These are phyloP conservation scores for Drosophila maculinotata DNA, from an alignment of 2,888 invertebrate species.

Conservation along the genomic window DNA sequence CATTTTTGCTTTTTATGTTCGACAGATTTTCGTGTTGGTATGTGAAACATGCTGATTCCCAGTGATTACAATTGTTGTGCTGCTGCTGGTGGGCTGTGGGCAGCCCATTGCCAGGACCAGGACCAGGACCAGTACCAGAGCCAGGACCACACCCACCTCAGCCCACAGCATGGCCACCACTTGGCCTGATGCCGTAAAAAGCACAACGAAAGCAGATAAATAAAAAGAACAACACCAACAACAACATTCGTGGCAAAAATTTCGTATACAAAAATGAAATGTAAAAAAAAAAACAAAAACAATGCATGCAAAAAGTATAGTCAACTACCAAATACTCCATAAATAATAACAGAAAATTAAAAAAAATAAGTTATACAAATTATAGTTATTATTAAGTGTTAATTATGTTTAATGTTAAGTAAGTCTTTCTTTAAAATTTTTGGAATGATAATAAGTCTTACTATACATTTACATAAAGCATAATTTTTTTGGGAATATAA, in stretches of 20 bases:
- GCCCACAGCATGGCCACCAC: conserved; percentile 13
- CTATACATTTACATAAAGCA: no score
- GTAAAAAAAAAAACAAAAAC: conserved; percentile 27
- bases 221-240: conserved; percentile 25
- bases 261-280: conserved; percentile 51
- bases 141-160: conserved; percentile 9
- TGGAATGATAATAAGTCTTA: no score
- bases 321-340: conserved; percentile 22
- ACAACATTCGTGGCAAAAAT: conserved; percentile 43
- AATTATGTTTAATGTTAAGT: no score
- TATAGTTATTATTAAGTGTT: no score
- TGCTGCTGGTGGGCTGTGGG: conserved; percentile 22
- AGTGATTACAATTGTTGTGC: conserved; percentile 79
- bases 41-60: conserved; percentile 80
- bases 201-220: conserved; percentile 56
- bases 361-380: no score
- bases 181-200: conserved; percentile 62
- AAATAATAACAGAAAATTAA: not conserved
- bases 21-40: conserved; percentile 81
- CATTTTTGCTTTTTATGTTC: conserved; percentile 78
- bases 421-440: no score
- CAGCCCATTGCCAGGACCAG: conserved; percentile 4
- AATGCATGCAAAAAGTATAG: not conserved
- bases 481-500: no score
- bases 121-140: conserved; percentile 1